These are phyloP conservation scores for Myotis lucifugus DNA, from an alignment of 2,113 vertebrate genomes.

Conservation along the genomic window DNA sequence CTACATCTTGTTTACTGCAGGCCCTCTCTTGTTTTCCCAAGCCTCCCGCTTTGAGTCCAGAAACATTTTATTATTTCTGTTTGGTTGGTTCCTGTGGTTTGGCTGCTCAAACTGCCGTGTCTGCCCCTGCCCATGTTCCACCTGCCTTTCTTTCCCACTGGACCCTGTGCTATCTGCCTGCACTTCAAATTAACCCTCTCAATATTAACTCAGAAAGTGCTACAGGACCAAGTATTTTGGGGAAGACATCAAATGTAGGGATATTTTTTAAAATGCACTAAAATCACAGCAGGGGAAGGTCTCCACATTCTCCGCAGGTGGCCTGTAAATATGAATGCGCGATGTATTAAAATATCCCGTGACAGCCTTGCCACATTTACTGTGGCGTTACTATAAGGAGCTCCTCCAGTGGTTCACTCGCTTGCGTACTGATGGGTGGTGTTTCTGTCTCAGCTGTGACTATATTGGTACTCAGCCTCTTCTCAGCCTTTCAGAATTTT, in stretches of 20 bases:
- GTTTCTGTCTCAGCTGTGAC: background rate
- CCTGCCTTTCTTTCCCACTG: too few species aligned
- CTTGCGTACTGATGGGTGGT: slow-evolving; percentile 5
- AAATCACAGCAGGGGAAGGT: slow-evolving; percentile 2
- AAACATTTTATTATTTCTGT: too few species aligned
- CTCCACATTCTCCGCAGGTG: background rate
- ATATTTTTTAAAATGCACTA: background rate
- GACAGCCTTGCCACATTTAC: background rate
- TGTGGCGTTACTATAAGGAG: background rate
- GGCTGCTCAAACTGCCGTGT: too few species aligned
- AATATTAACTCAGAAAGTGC: background rate
- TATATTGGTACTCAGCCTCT: slow-evolving; percentile 6
- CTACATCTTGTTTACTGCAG: too few species aligned
- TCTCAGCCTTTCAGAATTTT: background rate
- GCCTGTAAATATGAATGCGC: background rate
- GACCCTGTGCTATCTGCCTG: too few species aligned
- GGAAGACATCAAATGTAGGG: background rate
- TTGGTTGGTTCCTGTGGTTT: too few species aligned
- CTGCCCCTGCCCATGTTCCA: too few species aligned
- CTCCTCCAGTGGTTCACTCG: background rate
- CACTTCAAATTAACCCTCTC: too few species aligned
- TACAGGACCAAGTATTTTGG: background rate
- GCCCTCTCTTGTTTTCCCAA: too few species aligned
- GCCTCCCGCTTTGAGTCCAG: too few species aligned
- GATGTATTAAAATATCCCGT: background rate